Base-by-base conservation (phyloP, 2,113 vertebrate genomes). In the Callithrix jacchus region DNA sequence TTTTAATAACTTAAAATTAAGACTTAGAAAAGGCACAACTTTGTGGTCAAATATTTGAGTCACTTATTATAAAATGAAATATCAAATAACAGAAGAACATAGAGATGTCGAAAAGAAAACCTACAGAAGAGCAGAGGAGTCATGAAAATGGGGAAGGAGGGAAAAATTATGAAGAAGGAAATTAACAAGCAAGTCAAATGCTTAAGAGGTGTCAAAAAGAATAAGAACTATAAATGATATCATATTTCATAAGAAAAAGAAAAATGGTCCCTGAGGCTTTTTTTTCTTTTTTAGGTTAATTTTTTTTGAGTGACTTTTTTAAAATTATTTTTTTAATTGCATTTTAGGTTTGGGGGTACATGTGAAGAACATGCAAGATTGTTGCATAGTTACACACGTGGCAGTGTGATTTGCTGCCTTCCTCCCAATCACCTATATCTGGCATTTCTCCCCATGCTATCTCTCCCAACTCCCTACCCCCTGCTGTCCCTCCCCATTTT, bases 151-250 rank as follows among this genome's bases (percentile, higher is more conserved):
- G 7, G 25, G 45, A 76, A 97, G 54, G 8, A 87, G 11, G 23
- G 3, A 6, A 70, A 92, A 9, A 21, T 45, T 27, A 40, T 21
- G 9, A 92, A 21, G 47, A 92, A 94, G 18, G 37, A 2, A 80
- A 91, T 5, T 10, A 47, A 76, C n/a, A 91, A 45, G 6, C 5
- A 91, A 87, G 30, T 35, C 40, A 89, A 71, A 25, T 76, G 20
- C 54, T 94, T 91, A 82, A 85, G 45, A 86, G 32, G 82, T 64
- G 10, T 68, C 11, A 45, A 88, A 92, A 91, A 54, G 40, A 94
- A 37, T 27, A n/a, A 58, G 23, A 76, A 89, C 61, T 70, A 70
- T 74, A 27, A 89, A 92, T 84, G 54, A 0, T 32, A 89, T 79
- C 42, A 6, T 73, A 45, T 54, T 73, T 97, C 14, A 49, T 52